Evolutionary conservation across 2,113 vertebrate genomes (phyloP).

Genomic region (Oncorhynchus kisutch): DNA sequence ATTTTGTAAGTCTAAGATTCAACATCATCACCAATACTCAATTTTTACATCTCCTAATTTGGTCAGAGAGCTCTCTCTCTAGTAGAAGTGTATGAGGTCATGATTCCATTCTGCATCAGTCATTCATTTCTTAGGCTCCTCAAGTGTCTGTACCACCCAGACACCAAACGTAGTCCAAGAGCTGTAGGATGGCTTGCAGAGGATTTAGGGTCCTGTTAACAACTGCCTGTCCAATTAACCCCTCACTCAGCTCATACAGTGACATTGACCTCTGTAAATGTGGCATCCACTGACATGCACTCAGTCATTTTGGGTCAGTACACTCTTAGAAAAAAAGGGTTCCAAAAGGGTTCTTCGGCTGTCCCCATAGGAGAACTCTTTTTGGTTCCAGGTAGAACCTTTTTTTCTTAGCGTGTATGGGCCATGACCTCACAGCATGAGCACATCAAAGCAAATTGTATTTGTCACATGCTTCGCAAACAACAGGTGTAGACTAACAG

Average conservation of each 20-base stretch:
- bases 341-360: too few relatives aligned
- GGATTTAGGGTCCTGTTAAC: background rate
- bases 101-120: background rate
- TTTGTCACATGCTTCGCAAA: too few relatives aligned
- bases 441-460: background rate
- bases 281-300: background rate
- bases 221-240: conserved; percentile 5
- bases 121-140: background rate
- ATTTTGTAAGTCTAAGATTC: background rate
- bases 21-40: background rate
- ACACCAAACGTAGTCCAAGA: background rate
- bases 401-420: too few relatives aligned
- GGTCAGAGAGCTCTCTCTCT: conserved; percentile 10
- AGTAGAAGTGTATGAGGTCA: conserved; percentile 21
- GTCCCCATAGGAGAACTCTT: too few relatives aligned
- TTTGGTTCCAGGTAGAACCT: too few relatives aligned
- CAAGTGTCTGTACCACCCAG: background rate
- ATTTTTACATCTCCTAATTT: conserved; percentile 21
- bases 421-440: too few relatives aligned
- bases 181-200: conserved; percentile 6
- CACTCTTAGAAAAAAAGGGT: too few relatives aligned
- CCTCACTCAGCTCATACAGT: background rate
- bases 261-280: background rate
- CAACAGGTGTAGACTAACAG: too few relatives aligned
- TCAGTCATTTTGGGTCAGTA: background rate